A percentile compares a stretch with the other conserved stretches of the same genome.
Evolutionary conservation across 1,140 invertebrate genomes (phyloP).

Genomic region (Sinella curviseta): DNA sequence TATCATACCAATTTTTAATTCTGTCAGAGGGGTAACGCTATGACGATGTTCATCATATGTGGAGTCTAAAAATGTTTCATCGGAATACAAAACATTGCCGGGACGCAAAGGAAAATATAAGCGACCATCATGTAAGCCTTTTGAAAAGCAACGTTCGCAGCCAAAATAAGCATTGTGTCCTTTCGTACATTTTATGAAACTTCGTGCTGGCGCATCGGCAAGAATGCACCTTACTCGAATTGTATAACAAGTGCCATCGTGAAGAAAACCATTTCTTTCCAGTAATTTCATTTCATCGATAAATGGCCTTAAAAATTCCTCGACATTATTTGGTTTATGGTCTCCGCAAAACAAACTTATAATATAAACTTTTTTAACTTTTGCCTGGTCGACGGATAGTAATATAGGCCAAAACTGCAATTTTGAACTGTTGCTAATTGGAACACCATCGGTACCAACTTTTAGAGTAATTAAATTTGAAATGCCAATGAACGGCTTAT

Average conservation of each 20-base stretch:
- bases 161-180: constrained; percentile 52
- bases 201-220: constrained; percentile 54
- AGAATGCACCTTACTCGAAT: constrained; percentile 33
- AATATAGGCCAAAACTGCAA: constrained; percentile 35
- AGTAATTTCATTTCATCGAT: constrained; percentile 37
- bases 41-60: constrained; percentile 30
- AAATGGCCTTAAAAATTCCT: constrained; percentile 30
- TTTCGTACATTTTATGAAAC: constrained; percentile 54
- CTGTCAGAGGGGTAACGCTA: constrained; percentile 27
- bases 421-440: constrained; percentile 27
- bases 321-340: constrained; percentile 23
- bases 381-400: neutral
- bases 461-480: constrained; percentile 24
- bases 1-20: constrained; percentile 42
- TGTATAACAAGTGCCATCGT: neutral
- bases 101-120: no score
- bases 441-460: constrained; percentile 37
- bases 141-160: constrained; percentile 53
- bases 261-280: constrained; percentile 11
- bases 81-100: no score
- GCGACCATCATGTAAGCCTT: no score
- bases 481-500: neutral
- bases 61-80: constrained; percentile 24
- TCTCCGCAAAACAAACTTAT: constrained; percentile 30
- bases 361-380: constrained; percentile 17